Conservation (phyloP, 2,797 vertebrate species). For the Neosilurus mollespiculum region DNA sequence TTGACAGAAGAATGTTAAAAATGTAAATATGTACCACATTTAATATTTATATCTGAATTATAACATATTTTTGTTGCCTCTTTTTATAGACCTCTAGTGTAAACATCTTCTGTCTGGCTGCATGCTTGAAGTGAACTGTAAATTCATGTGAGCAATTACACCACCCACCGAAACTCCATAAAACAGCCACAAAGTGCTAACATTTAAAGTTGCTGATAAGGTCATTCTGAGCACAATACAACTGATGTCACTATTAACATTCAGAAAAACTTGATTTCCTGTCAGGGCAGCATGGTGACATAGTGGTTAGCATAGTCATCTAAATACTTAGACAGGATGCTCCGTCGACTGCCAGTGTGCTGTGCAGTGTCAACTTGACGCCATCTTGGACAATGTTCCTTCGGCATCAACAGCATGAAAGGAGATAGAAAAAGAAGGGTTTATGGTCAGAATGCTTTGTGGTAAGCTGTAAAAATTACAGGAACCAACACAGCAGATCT, state of each 20-base stretch:
- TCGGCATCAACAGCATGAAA: no score
- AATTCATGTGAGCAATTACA: constrained; percentile 27
- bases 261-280: neutral
- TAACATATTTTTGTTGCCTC: neutral
- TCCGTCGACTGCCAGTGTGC: no score
- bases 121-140: constrained; percentile 9
- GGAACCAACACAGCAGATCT: no score
- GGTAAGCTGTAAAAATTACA: no score
- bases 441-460: no score
- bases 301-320: no score
- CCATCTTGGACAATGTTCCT: no score
- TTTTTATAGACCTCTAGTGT: neutral
- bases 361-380: no score
- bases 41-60: neutral
- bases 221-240: constrained; percentile 13
- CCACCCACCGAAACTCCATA: constrained; percentile 18
- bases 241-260: neutral
- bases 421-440: no score
- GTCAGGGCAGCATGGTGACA: neutral
- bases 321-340: no score
- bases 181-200: constrained; percentile 10
- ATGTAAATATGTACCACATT: neutral
- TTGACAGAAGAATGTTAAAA: neutral
- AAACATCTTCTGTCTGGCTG: constrained; percentile 18
- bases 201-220: constrained; percentile 16